Evolutionary conservation across 2,113 vertebrate species (phyloP).

Genomic region (Archilochus colubris): DNA sequence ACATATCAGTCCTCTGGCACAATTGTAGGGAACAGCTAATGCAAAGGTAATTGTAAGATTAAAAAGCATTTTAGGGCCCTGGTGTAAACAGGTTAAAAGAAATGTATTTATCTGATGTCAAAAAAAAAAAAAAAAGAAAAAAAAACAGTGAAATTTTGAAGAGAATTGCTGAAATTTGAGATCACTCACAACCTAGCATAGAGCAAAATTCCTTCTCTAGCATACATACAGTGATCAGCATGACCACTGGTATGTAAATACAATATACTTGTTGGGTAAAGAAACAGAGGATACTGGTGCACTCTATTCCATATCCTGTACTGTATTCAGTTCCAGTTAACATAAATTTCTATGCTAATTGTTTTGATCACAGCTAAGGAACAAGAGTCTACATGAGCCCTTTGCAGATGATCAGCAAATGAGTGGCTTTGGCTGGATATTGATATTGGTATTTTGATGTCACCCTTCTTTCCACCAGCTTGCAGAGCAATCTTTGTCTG

Average conservation of each 20-base stretch:
- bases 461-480: not conserved
- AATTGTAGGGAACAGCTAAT: not conserved
- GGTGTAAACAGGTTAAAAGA: not conserved
- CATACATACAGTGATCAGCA: not conserved
- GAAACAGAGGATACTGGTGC: not conserved
- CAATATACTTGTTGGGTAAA: not conserved
- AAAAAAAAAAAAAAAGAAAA: not conserved
- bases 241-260: not conserved
- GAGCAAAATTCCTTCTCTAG: not conserved
- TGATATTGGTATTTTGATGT: not conserved
- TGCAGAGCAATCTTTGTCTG: not conserved
- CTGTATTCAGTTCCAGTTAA: not conserved
- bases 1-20: not conserved
- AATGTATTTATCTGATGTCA: not conserved
- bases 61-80: not conserved
- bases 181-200: not conserved
- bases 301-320: not conserved
- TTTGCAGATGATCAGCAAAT: not conserved
- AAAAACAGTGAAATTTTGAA: too few species aligned
- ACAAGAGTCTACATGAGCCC: not conserved
- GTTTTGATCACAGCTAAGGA: not conserved
- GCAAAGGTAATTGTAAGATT: not conserved
- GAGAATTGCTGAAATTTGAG: not conserved
- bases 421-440: not conserved
- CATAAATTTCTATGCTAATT: not conserved